These are phyloP conservation scores for Noctua janthe DNA, from an alignment of 2,888 invertebrate genomes.

Conservation along the genomic window DNA sequence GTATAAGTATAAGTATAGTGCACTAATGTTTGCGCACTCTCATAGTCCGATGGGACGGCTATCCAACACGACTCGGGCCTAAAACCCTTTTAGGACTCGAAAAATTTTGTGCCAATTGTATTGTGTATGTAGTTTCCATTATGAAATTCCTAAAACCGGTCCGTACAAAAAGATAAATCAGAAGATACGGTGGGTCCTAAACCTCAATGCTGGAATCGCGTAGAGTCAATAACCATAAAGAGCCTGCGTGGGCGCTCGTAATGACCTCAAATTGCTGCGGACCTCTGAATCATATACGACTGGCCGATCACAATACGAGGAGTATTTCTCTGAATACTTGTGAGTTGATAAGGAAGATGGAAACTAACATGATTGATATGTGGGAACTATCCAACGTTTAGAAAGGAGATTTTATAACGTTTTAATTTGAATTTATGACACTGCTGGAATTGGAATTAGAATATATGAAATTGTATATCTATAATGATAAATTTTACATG, in stretches of 20 bases:
- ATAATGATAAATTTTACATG: too few relatives aligned
- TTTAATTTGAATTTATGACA: too few relatives aligned
- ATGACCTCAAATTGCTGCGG: constrained; percentile 49
- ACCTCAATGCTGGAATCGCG: constrained; percentile 27
- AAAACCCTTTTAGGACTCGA: too few relatives aligned
- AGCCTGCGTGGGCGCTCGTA: constrained; percentile 53
- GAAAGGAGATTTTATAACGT: too few relatives aligned
- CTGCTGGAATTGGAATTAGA: too few relatives aligned
- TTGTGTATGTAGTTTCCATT: not conserved
- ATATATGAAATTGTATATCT: too few relatives aligned
- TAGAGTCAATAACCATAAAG: constrained; percentile 61
- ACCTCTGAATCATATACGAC: constrained; percentile 58
- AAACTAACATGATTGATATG: not conserved
- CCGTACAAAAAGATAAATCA: not conserved
- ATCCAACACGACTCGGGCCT: too few relatives aligned
- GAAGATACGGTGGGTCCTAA: constrained; percentile 9
- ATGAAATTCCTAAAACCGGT: not conserved
- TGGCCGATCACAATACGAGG: constrained; percentile 18
- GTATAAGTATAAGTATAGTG: too few relatives aligned
- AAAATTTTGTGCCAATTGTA: too few relatives aligned
- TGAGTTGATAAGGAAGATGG: not conserved
- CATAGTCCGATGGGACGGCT: too few relatives aligned
- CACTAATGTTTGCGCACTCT: too few relatives aligned
- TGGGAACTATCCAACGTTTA: not conserved
- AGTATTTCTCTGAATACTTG: constrained; percentile 19